phyloP scores from a whole-genome alignment of 2,797 vertebrate genomes.

The Myoxocephalus aenaeus region DNA sequence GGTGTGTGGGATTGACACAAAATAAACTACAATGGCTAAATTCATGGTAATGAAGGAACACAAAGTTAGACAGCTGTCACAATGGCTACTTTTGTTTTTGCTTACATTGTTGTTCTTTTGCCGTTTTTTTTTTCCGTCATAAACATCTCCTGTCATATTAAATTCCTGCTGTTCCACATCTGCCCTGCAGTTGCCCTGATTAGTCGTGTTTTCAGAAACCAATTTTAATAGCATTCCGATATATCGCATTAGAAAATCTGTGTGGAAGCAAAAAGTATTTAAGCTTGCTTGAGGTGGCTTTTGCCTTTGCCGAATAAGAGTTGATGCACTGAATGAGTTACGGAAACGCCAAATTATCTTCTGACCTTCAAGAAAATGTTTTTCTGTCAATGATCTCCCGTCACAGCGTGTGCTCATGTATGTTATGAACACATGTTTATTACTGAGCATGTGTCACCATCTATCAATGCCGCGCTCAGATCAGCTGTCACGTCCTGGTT shows the following conservation, averaged over 20 bases:
- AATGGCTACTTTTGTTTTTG: slow-evolving; percentile 1
- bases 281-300: background rate
- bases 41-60: background rate
- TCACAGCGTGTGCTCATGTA: background rate
- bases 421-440: background rate
- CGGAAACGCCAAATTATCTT: background rate
- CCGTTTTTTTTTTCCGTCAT: background rate
- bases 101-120: background rate
- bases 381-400: background rate
- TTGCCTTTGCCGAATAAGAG: background rate
- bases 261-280: background rate
- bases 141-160: background rate
- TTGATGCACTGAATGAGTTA: background rate
- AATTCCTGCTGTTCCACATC: background rate
- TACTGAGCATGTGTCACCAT: slow-evolving; percentile 6
- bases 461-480: background rate
- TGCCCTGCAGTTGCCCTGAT: background rate
- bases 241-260: background rate
- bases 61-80: slow-evolving; percentile 7
- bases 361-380: background rate
- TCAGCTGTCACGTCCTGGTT: slow-evolving; percentile 48
- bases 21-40: background rate
- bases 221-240: background rate
- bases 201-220: background rate
- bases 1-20: background rate